Conservation (phyloP, 2,888 invertebrate genomes). For the Chymomyza amoena region DNA sequence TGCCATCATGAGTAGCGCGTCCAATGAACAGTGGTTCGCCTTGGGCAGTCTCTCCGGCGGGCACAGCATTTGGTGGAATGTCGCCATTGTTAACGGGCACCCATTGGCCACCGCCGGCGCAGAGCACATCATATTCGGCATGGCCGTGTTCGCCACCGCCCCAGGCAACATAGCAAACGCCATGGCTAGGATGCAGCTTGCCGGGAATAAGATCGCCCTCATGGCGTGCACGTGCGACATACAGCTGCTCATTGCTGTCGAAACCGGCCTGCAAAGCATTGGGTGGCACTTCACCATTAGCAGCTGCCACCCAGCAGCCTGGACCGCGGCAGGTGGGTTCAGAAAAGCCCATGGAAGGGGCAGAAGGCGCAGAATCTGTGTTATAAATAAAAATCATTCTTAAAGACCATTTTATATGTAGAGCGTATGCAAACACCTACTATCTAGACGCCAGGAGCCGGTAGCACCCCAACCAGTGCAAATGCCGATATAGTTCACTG, state of each 20-base stretch:
- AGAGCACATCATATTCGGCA: slow-evolving; percentile 84
- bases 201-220: slow-evolving; percentile 89
- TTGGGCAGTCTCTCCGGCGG: slow-evolving; percentile 86
- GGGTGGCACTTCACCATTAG: slow-evolving; percentile 84
- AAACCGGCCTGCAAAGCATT: slow-evolving; percentile 85
- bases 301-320: slow-evolving; percentile 82
- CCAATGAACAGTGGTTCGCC: slow-evolving; percentile 90
- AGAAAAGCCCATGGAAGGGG: slow-evolving; percentile 62
- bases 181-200: slow-evolving; percentile 84
- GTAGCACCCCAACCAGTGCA: slow-evolving; percentile 93
- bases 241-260: slow-evolving; percentile 82
- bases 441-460: slow-evolving; percentile 90
- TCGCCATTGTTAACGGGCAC: slow-evolving; percentile 82
- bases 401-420: not conserved
- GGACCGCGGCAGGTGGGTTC: slow-evolving; percentile 71
- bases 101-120: slow-evolving; percentile 84
- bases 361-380: slow-evolving; percentile 64
- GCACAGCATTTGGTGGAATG: slow-evolving; percentile 87
- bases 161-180: slow-evolving; percentile 86
- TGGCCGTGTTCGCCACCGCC: slow-evolving; percentile 86
- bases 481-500: slow-evolving; percentile 87
- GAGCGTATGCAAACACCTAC: slow-evolving; percentile 78
- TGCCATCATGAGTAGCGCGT: slow-evolving; percentile 87
- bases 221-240: slow-evolving; percentile 84
- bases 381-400: not conserved